phyloP scores from a whole-genome alignment of 2,113 vertebrate species.

The Galbula dea region DNA sequence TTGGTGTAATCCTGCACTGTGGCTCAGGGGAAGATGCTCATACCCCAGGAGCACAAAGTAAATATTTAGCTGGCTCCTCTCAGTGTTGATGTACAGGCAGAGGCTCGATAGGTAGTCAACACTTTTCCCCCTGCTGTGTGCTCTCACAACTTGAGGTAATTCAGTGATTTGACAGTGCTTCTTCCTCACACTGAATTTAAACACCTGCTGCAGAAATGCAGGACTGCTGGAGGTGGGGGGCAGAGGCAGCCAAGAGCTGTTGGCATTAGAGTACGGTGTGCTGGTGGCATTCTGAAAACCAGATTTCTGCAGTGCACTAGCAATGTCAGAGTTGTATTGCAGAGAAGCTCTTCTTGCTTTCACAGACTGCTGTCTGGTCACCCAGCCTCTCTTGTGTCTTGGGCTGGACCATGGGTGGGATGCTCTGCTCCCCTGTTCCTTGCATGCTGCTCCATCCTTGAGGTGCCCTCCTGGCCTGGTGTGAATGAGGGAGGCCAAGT shows the following conservation, averaged over 20 bases:
- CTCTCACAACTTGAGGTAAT: not conserved
- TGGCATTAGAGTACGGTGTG: not conserved
- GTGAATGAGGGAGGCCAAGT: not conserved
- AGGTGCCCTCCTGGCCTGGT: not conserved
- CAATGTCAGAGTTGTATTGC: fast-evolving
- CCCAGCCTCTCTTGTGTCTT: fast-evolving
- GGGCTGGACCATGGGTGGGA: not conserved
- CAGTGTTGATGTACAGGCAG: not conserved
- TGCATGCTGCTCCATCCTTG: not conserved
- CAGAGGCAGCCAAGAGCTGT: not conserved
- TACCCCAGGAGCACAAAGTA: not conserved
- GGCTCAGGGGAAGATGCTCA: fast-evolving
- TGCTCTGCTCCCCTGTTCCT: not conserved
- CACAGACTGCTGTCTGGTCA: fast-evolving
- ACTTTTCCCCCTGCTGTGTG: not conserved
- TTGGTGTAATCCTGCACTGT: fast-evolving
- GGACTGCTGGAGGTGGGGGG: not conserved
- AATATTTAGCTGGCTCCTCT: not conserved
- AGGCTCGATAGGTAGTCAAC: not conserved
- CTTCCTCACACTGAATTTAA: not conserved
- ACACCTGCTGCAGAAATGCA: not conserved
- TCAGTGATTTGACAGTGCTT: not conserved
- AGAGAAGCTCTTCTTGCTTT: not conserved
- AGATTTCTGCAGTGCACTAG: not conserved
- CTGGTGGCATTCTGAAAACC: not conserved